phyloP scores from a whole-genome alignment of 2,113 vertebrate species.

The Trochalopteron elliotii region DNA sequence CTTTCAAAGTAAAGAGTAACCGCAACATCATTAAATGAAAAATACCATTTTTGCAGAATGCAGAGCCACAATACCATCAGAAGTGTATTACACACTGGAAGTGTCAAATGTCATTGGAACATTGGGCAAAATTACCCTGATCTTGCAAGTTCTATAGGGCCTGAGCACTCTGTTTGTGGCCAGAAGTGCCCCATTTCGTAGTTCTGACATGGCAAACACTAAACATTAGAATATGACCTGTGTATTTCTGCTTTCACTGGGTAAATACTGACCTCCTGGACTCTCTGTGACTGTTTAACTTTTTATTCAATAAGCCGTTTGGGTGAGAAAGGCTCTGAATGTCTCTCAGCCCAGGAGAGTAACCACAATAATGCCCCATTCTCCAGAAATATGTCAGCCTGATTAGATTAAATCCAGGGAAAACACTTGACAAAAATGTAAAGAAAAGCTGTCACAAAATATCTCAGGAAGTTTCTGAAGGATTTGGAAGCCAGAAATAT shows the following conservation, averaged over 20 bases:
- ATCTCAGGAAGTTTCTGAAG: not conserved
- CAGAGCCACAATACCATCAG: not conserved
- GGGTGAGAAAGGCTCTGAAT: not conserved
- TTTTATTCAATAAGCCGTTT: not conserved
- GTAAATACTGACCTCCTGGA: not conserved
- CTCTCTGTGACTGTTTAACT: not conserved
- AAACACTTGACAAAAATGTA: not conserved
- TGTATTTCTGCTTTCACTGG: not conserved
- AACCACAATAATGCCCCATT: not conserved
- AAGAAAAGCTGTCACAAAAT: not conserved
- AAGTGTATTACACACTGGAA: not conserved
- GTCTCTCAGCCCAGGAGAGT: not conserved
- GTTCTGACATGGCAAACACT: not conserved
- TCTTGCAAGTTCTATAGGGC: not conserved
- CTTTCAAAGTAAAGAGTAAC: not conserved
- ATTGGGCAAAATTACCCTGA: not conserved
- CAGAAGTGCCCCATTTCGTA: not conserved
- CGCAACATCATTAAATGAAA: fast-evolving
- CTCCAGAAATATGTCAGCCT: not conserved
- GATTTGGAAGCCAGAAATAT: not conserved
- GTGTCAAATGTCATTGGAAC: not conserved
- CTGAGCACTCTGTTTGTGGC: not conserved
- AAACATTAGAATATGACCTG: not conserved
- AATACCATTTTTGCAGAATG: not conserved
- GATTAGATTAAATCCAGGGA: not conserved